Evolutionary conservation across 2,113 vertebrate species (phyloP).

Genomic region (Sinocyclocheilus maitianheensis): DNA sequence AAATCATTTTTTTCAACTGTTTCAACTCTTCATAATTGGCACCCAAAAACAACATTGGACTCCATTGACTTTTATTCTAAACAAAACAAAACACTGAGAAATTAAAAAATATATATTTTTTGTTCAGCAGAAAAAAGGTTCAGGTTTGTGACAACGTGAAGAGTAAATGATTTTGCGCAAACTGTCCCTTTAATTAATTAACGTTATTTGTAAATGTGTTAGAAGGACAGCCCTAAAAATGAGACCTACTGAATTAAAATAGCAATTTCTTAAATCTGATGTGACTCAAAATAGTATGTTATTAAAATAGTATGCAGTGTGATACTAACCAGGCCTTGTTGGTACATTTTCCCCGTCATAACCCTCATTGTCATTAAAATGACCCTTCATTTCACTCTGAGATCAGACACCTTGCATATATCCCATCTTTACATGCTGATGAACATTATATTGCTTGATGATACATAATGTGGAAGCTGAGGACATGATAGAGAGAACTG

Average conservation of each 20-base stretch:
- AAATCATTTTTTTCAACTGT: too few species aligned
- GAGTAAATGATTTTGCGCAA: not conserved
- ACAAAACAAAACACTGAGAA: too few species aligned
- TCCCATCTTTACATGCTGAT: constrained; percentile 22
- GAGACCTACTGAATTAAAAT: not conserved
- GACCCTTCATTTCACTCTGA: not conserved
- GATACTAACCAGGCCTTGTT: not conserved
- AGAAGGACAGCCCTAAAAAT: not conserved
- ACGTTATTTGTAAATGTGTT: not conserved
- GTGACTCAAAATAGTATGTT: too few species aligned
- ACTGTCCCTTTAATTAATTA: too few species aligned
- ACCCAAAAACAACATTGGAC: not conserved
- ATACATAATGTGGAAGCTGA: constrained; percentile 1
- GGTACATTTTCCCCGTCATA: not conserved
- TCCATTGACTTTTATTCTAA: too few species aligned
- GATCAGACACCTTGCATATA: not conserved
- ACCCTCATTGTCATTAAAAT: constrained; percentile 16
- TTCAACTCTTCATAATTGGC: too few species aligned
- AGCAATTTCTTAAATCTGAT: not conserved
- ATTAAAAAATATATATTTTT: too few species aligned
- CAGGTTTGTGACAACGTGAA: not conserved
- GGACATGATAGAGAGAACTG: not conserved
- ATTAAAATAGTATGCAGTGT: too few species aligned
- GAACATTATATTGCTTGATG: not conserved
- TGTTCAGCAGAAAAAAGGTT: not conserved